These are phyloP conservation scores for Morphnarchus princeps DNA, from an alignment of 2,113 vertebrate species.

Conservation along the genomic window DNA sequence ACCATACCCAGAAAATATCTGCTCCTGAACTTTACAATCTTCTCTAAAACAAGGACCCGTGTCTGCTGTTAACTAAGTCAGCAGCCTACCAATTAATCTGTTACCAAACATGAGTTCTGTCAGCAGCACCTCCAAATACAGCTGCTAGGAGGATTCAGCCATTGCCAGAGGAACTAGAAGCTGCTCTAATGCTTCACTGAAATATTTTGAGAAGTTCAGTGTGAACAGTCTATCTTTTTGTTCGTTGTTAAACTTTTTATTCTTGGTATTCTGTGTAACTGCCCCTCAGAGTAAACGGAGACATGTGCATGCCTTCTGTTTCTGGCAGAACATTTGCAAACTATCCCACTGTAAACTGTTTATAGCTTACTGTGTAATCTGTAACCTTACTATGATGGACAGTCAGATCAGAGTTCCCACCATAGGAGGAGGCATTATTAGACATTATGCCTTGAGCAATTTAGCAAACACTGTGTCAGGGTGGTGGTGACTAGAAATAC, in stretches of 20 bases:
- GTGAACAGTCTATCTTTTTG: background rate
- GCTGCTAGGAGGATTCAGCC: background rate
- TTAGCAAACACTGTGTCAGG: background rate
- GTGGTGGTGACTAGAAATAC: background rate
- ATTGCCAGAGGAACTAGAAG: background rate
- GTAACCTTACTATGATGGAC: background rate
- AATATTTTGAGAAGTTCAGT: background rate
- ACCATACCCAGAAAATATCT: background rate
- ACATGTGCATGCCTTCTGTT: background rate
- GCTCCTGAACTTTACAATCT: background rate
- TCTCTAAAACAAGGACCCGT: background rate
- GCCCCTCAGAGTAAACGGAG: background rate
- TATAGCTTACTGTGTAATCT: background rate
- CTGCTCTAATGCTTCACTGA: background rate
- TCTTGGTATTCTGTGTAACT: background rate
- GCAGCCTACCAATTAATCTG: background rate
- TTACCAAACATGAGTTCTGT: background rate
- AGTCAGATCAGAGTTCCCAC: background rate
- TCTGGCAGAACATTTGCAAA: background rate
- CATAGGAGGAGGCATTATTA: rapidly evolving
- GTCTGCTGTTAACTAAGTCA: background rate
- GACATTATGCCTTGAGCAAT: background rate
- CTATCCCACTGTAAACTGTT: background rate
- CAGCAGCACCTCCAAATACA: background rate
- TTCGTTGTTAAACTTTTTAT: background rate